These are phyloP conservation scores for Drosophila saltans DNA, from an alignment of 1,140 invertebrate genomes.

Conservation along the genomic window DNA sequence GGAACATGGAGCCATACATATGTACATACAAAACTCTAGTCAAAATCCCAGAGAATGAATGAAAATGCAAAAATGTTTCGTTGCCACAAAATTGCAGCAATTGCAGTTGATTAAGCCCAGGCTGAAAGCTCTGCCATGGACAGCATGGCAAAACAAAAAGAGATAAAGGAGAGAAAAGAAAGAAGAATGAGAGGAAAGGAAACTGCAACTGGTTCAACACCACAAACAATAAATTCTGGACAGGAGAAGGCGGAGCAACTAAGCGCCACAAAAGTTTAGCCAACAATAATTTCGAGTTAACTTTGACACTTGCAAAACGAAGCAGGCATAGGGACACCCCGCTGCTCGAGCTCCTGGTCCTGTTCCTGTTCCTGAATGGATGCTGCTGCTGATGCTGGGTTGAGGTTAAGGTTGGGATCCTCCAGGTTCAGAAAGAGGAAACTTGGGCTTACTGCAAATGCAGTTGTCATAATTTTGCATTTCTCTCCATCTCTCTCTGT, in stretches of 20 bases:
- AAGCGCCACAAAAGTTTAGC: constrained; percentile 81
- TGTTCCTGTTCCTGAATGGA: constrained; percentile 28
- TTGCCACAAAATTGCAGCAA: constrained; percentile 65
- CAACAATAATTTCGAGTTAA: constrained; percentile 82
- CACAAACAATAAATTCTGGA: constrained; percentile 75
- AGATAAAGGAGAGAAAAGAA: not conserved
- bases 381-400: constrained; percentile 12
- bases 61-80: constrained; percentile 62
- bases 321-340: constrained; percentile 43
- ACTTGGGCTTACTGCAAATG: constrained; percentile 68
- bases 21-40: not conserved
- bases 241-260: constrained; percentile 34
- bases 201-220: constrained; percentile 54
- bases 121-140: constrained; percentile 16
- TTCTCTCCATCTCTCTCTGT: constrained; percentile 33
- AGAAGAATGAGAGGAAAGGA: not conserved
- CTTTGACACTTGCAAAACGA: constrained; percentile 78
- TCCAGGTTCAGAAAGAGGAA: not conserved
- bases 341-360: constrained; percentile 1
- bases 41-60: constrained; percentile 42
- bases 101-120: constrained; percentile 77
- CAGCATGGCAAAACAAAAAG: constrained; percentile 27
- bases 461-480: constrained; percentile 81
- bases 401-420: constrained; percentile 28
- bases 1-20: not conserved